Conservation (phyloP, 2,797 vertebrate species). For the Neoniphon sammara region DNA sequence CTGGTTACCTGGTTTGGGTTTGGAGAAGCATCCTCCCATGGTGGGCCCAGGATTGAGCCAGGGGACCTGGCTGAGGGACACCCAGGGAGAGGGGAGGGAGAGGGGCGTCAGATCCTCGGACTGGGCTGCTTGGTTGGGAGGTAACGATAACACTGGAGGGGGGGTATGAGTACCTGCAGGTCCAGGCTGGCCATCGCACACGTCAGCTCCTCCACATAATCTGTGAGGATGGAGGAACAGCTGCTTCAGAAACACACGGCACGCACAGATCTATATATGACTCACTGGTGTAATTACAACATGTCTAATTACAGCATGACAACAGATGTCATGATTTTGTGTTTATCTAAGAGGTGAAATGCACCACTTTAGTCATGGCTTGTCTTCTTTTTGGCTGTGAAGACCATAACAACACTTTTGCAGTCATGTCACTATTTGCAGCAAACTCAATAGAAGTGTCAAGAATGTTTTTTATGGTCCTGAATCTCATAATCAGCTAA, state of each 20-base stretch:
- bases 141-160: slow-evolving; percentile 68
- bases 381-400: background rate
- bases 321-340: background rate
- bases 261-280: no score
- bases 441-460: slow-evolving; percentile 1
- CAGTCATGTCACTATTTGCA: slow-evolving; percentile 11
- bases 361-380: background rate
- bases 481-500: background rate
- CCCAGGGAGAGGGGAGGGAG: slow-evolving; percentile 65
- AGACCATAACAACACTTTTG: background rate
- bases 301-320: slow-evolving; percentile 1
- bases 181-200: slow-evolving; percentile 80
- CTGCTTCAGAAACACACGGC: slow-evolving; percentile 9
- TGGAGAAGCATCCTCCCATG: slow-evolving; percentile 97
- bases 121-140: slow-evolving; percentile 65
- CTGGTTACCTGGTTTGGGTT: slow-evolving; percentile 91
- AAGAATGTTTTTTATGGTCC: slow-evolving; percentile 5
- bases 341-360: background rate
- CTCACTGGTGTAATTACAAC: background rate
- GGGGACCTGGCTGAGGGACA: slow-evolving; percentile 64
- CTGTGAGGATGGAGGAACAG: slow-evolving; percentile 51
- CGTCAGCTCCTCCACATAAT: slow-evolving; percentile 78
- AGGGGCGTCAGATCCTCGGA: slow-evolving; percentile 70
- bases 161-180: slow-evolving; percentile 73
- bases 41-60: slow-evolving; percentile 73